Evolutionary conservation across 2,888 invertebrate genomes (phyloP).

Genomic region (Amiota minor): DNA sequence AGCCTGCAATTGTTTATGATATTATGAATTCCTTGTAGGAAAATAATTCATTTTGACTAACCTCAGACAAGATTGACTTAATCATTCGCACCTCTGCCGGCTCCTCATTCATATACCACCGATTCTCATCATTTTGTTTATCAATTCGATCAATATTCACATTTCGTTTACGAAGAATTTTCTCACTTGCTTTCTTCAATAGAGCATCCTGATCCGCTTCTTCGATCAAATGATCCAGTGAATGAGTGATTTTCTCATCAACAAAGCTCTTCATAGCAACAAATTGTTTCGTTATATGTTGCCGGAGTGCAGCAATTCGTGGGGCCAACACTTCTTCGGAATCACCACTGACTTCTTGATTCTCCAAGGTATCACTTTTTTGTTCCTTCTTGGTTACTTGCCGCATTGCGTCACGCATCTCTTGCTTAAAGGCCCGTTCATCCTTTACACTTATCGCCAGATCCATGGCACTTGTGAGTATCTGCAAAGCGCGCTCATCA

Average conservation of each 20-base stretch:
- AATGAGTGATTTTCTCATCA: constrained; percentile 61
- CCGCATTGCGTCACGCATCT: constrained; percentile 52
- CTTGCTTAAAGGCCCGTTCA: constrained; percentile 54
- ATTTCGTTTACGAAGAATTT: constrained; percentile 45
- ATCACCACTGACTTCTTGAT: constrained; percentile 16
- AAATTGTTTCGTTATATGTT: constrained; percentile 59
- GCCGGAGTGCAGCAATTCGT: constrained; percentile 56
- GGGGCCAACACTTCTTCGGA: constrained; percentile 40
- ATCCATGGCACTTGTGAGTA: constrained; percentile 67
- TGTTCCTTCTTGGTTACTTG: constrained; percentile 41
- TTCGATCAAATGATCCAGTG: constrained; percentile 61
- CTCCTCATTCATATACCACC: constrained; percentile 25
- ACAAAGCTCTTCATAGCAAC: constrained; percentile 61
- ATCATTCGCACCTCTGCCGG: constrained; percentile 50
- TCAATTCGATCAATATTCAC: constrained; percentile 21
- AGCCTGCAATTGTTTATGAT: constrained; percentile 49
- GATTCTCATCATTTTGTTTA: background rate
- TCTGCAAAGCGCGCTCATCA: constrained; percentile 65
- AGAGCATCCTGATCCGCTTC: constrained; percentile 53
- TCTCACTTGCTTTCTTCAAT: constrained; percentile 57
- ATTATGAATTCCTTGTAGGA: no score
- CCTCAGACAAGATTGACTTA: constrained; percentile 62
- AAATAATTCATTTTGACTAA: constrained; percentile 37
- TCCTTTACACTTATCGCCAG: constrained; percentile 59
- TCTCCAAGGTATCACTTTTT: constrained; percentile 4